These are phyloP conservation scores for Trichosurus vulpecula DNA, from an alignment of 2,797 vertebrate species.

Conservation along the genomic window DNA sequence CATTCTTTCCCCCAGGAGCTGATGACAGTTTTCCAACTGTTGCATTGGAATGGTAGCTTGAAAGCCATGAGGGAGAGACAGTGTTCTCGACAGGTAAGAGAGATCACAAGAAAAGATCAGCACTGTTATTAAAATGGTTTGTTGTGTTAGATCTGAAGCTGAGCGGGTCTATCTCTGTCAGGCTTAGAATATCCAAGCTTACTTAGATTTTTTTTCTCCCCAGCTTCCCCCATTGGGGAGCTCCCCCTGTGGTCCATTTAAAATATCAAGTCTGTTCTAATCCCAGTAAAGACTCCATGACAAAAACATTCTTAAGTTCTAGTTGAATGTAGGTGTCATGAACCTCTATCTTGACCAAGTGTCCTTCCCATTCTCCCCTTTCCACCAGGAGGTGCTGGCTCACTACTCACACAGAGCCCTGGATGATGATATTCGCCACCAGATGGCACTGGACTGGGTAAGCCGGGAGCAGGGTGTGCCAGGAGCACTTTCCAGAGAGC, in stretches of 20 bases:
- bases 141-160: neutral
- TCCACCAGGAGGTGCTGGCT: slow-evolving; percentile 93
- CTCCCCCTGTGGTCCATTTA: slow-evolving; percentile 1
- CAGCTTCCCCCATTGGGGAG: neutral
- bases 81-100: slow-evolving; percentile 95
- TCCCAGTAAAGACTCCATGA: slow-evolving; percentile 8
- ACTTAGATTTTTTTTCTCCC: slow-evolving; percentile 17
- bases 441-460: slow-evolving; percentile 99
- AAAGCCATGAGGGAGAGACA: slow-evolving; percentile 98
- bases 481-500: slow-evolving; percentile 90
- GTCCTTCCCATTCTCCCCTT: neutral
- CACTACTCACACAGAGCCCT: slow-evolving; percentile 98
- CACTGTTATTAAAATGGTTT: neutral
- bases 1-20: slow-evolving; percentile 88
- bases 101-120: neutral
- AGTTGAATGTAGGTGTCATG: neutral
- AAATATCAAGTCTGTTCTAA: neutral
- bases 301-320: neutral
- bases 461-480: slow-evolving; percentile 93
- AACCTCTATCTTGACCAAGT: neutral
- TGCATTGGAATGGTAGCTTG: slow-evolving; percentile 98
- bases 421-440: slow-evolving; percentile 96
- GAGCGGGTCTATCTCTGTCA: neutral
- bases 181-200: neutral
- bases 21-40: slow-evolving; percentile 98